Base-by-base conservation (phyloP, 2,113 vertebrate genomes). In the Beaufortia kweichowensis region DNA sequence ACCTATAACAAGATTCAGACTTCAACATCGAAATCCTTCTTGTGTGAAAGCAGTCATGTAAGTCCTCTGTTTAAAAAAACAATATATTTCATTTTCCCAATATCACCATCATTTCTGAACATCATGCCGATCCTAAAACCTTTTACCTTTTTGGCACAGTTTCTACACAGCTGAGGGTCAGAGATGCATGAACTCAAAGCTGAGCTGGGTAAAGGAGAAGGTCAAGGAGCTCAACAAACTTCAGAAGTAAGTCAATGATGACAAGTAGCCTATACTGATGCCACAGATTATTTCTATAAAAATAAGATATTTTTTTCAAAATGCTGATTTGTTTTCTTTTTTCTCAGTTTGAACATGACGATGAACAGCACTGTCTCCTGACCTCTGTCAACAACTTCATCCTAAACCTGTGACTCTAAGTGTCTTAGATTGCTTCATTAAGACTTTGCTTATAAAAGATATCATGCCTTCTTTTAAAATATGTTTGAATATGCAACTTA, bases 1-100 rank as follows among this genome's bases (percentile, higher is more conserved):
- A 29, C 75, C 86, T 33, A 92, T 92, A 84, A 67, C 81, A 19
- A 88, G 88, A 35, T 90, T 85, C 85, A 86, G 78, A 78, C 2
- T 82, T 26, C 90, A 91, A 81, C 84, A 8, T 33, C 84, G 26
- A 21, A 43, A 56, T 9, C 81, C 24, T 24, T 77, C 81, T 9
- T 82, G 81, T 46, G 61, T 82, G 0, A 61, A 29, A 19, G 81
- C 81, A 72, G 67, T 82, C 12, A 77, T 82, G 77, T 77, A 82
- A 61, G 81, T 68, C 26, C 24, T 4, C 31, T 41, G 1, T 50
- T 48, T 12, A 26, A 29, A 48, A n/a, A 10, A n/a, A 43, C n/a
- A n/a, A 69, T 31, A 28, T 31, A 11, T 68, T 53, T 21, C 12
- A 17, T 33, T 19, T 55, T 46, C 21, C 5, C 2, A 53, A 3